Evolutionary conservation across 2,113 vertebrate genomes (phyloP).

Genomic region (Macaca nemestrina): DNA sequence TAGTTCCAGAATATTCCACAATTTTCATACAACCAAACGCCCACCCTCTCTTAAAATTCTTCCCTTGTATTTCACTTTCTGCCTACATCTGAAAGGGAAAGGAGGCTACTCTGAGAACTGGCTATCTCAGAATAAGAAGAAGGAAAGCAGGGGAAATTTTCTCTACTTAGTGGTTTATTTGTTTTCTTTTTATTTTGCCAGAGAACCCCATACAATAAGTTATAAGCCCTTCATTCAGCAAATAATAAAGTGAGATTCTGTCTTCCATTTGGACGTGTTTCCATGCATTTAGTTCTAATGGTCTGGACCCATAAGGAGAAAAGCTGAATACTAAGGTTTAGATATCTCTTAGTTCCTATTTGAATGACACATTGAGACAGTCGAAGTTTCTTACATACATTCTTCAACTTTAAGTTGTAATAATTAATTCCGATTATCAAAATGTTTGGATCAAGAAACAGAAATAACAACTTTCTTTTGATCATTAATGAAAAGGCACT

Average conservation of each 20-base stretch:
- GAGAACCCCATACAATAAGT: background rate
- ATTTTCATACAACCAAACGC: background rate
- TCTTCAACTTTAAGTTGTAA: background rate
- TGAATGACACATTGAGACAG: background rate
- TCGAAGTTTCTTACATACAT: background rate
- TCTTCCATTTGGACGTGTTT: background rate
- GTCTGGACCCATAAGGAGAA: background rate
- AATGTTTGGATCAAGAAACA: background rate
- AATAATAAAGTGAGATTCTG: background rate
- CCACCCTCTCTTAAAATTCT: background rate
- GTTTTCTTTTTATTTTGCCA: background rate
- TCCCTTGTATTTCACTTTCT: background rate
- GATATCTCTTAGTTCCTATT: background rate
- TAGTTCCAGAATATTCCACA: background rate
- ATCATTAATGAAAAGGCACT: background rate
- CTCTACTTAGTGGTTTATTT: background rate
- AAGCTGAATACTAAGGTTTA: background rate
- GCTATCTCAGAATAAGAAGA: background rate
- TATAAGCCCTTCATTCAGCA: background rate
- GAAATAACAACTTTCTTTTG: background rate
- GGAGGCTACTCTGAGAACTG: fast-evolving
- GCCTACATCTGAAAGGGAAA: background rate
- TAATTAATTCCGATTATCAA: background rate
- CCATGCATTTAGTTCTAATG: background rate
- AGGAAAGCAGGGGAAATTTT: background rate